Conservation (phyloP, 2,888 invertebrate genomes). For the Monopis laevigella region DNA sequence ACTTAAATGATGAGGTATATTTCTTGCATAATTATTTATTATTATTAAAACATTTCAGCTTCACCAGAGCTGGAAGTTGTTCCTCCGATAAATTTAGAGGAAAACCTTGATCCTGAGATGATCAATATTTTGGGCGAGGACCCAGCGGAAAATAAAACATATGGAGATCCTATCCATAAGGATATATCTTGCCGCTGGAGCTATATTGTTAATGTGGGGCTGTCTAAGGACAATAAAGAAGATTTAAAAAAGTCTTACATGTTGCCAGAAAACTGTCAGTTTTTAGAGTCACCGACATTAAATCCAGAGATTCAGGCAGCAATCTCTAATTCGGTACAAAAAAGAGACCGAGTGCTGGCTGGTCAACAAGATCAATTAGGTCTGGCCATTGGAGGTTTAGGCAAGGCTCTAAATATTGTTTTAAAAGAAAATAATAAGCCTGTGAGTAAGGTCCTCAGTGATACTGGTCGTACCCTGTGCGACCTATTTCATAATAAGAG, state of each 20-base stretch:
- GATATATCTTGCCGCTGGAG: conserved; percentile 12
- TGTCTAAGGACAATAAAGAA: conserved; percentile 1
- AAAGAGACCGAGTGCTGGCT: conserved; percentile 8
- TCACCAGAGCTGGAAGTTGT: background rate
- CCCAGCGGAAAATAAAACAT: background rate
- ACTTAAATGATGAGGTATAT: too few relatives aligned
- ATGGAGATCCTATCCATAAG: conserved; percentile 8
- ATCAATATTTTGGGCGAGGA: conserved; percentile 9
- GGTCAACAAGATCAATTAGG: conserved; percentile 8
- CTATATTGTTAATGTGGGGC: conserved; percentile 1
- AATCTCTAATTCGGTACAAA: background rate
- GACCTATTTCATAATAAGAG: conserved; percentile 1
- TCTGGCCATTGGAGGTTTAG: background rate
- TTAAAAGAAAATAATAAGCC: background rate
- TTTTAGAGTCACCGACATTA: conserved; percentile 3
- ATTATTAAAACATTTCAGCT: background rate
- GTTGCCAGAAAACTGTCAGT: conserved; percentile 7
- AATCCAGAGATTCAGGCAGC: conserved; percentile 11
- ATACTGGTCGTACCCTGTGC: conserved; percentile 11
- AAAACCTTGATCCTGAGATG: background rate
- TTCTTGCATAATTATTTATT: too few relatives aligned
- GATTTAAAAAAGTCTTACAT: background rate
- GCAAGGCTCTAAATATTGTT: conserved; percentile 6
- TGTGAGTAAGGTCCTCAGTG: conserved; percentile 9
- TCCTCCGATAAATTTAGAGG: background rate